phyloP scores from a whole-genome alignment of 1,140 invertebrate genomes.

The Sesamia nonagrioides region DNA sequence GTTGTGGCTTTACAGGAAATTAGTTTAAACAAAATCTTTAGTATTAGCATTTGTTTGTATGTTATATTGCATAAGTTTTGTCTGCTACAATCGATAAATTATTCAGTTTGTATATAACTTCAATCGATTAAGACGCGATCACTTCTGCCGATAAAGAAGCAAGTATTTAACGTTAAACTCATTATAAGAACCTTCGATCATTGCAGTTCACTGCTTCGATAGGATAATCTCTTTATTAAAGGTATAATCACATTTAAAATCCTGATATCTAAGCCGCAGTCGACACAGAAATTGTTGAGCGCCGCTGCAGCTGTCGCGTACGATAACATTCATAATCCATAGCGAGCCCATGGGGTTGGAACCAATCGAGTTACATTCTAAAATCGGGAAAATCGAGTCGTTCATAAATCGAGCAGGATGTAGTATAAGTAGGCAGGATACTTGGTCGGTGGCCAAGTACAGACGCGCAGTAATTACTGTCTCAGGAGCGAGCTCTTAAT shows the following conservation, averaged over 20 bases:
- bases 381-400: constrained; percentile 67
- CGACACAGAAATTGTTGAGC: constrained; percentile 55
- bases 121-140: constrained; percentile 20
- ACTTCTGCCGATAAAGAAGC: not conserved
- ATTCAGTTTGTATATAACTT: constrained; percentile 11
- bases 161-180: constrained; percentile 2
- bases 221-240: constrained; percentile 24
- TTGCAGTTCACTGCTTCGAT: constrained; percentile 11
- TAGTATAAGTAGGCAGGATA: constrained; percentile 54
- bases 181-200: constrained; percentile 2
- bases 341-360: constrained; percentile 61
- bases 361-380: constrained; percentile 67
- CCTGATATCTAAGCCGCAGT: not conserved
- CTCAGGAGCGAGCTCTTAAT: constrained; percentile 81
- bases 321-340: constrained; percentile 77
- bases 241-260: constrained; percentile 14
- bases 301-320: constrained; percentile 58
- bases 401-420: constrained; percentile 66
- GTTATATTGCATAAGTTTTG: constrained; percentile 17
- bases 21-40: not conserved
- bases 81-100: constrained; percentile 3
- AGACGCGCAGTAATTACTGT: constrained; percentile 78
- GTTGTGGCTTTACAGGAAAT: not conserved
- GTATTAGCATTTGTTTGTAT: not conserved
- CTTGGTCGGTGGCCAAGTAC: constrained; percentile 79